Evolutionary conservation across 2,888 invertebrate genomes (phyloP).

Genomic region (Kryphioiulus occultus): DNA sequence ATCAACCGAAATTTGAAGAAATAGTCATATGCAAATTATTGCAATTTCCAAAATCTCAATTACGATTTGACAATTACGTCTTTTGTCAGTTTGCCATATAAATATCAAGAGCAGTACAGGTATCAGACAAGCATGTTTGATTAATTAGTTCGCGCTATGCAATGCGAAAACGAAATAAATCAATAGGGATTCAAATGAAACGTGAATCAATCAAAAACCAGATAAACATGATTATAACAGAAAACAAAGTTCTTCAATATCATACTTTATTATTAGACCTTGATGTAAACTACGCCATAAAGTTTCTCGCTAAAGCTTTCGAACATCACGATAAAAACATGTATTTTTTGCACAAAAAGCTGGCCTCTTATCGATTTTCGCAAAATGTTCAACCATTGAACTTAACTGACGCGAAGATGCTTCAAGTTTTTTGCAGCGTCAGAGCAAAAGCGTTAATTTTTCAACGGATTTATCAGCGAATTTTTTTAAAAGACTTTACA

Average conservation of each 20-base stretch:
- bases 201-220: neutral
- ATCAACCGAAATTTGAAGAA: too few species aligned
- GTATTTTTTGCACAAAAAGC: neutral
- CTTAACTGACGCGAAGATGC: conserved; percentile 1
- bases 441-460: conserved; percentile 23
- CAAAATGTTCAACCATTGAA: neutral
- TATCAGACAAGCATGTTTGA: too few species aligned
- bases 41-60: too few species aligned
- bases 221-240: neutral
- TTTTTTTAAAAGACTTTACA: neutral
- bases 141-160: too few species aligned
- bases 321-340: conserved; percentile 14
- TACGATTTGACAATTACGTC: too few species aligned
- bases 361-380: neutral
- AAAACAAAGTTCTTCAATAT: neutral
- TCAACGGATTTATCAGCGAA: conserved; percentile 23
- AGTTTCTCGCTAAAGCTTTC: neutral
- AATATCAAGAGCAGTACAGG: too few species aligned
- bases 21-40: too few species aligned
- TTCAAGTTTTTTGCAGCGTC: conserved; percentile 7
- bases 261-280: neutral
- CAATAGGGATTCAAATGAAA: too few species aligned
- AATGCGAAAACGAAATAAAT: too few species aligned
- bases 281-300: conserved; percentile 23
- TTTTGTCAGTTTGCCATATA: too few species aligned